Evolutionary conservation across 2,888 invertebrate genomes (phyloP).

Genomic region (Hyalella azteca): DNA sequence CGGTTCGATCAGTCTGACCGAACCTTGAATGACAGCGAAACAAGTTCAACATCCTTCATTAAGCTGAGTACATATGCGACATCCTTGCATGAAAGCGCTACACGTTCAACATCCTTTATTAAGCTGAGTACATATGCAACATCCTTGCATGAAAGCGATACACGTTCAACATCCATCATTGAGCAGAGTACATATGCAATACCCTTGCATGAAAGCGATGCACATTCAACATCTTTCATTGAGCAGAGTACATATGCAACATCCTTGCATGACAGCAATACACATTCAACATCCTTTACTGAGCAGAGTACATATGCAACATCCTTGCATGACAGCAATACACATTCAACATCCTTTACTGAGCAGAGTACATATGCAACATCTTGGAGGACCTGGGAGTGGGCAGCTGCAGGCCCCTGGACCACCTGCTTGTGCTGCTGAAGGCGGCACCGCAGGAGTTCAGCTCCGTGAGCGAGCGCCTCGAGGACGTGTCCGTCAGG

Average conservation of each 20-base stretch:
- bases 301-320: background rate
- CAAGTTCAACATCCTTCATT: too few species aligned
- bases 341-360: background rate
- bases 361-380: slow-evolving; percentile 77
- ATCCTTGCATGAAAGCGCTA: too few species aligned
- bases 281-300: background rate
- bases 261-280: background rate
- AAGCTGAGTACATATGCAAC: too few species aligned
- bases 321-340: background rate
- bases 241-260: background rate
- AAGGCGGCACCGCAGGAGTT: slow-evolving; percentile 74
- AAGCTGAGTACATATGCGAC: too few species aligned
- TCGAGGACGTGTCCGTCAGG: slow-evolving; percentile 71
- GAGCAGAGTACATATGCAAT: too few species aligned
- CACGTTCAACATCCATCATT: too few species aligned
- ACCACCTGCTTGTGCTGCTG: slow-evolving; percentile 73
- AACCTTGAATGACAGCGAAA: too few species aligned
- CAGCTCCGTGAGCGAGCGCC: slow-evolving; percentile 67
- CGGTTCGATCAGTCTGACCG: too few species aligned
- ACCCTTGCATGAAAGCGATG: too few species aligned
- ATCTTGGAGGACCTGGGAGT: slow-evolving; percentile 83
- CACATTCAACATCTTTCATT: too few species aligned
- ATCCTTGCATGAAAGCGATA: too few species aligned
- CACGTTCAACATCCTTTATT: too few species aligned
- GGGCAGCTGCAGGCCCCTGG: slow-evolving; percentile 72